A percentile compares a stretch with the other conserved stretches of the same genome.
phyloP scores from a whole-genome alignment of 1,140 invertebrate species.

The Drosophila micromelanica region DNA sequence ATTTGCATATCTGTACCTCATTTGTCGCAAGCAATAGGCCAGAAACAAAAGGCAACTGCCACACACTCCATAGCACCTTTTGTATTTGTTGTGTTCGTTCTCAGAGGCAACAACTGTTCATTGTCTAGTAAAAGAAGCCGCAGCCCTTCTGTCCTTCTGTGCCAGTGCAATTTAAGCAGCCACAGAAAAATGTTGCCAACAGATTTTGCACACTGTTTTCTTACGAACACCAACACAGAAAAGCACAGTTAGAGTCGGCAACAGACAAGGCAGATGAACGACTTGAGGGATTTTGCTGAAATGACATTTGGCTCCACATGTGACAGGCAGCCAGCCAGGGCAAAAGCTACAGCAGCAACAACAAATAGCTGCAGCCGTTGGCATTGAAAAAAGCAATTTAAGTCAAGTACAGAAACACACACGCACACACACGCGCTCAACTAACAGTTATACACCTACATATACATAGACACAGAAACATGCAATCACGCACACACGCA shows the following conservation, averaged over 20 bases:
- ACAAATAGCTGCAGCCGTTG: slow-evolving; percentile 57
- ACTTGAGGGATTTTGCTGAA: slow-evolving; percentile 83
- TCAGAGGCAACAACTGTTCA: slow-evolving; percentile 54
- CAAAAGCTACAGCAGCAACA: slow-evolving; percentile 14
- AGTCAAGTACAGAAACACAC: slow-evolving; percentile 59
- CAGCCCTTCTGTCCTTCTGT: slow-evolving; percentile 42
- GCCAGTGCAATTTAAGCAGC: slow-evolving; percentile 70
- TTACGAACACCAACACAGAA: slow-evolving; percentile 38
- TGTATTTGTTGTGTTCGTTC: slow-evolving; percentile 1
- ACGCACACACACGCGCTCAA: slow-evolving; percentile 14
- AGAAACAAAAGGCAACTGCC: slow-evolving; percentile 10
- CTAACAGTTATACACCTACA: slow-evolving; percentile 18
- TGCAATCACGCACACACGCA: slow-evolving; percentile 62
- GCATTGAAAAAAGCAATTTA: slow-evolving; percentile 82
- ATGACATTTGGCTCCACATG: slow-evolving; percentile 83
- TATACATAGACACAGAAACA: slow-evolving; percentile 30
- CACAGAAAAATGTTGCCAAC: slow-evolving; percentile 72
- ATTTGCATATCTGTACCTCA: slow-evolving; percentile 30
- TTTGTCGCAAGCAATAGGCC: slow-evolving; percentile 26
- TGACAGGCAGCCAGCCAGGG: slow-evolving; percentile 58
- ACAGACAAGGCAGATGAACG: slow-evolving; percentile 67
- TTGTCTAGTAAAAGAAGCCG: slow-evolving; percentile 54
- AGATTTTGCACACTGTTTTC: slow-evolving; percentile 70
- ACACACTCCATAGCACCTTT: slow-evolving; percentile 7
- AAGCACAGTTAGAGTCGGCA: slow-evolving; percentile 24